These are phyloP conservation scores for Vipera ursinii DNA, from an alignment of 2,797 vertebrate genomes.

Conservation along the genomic window DNA sequence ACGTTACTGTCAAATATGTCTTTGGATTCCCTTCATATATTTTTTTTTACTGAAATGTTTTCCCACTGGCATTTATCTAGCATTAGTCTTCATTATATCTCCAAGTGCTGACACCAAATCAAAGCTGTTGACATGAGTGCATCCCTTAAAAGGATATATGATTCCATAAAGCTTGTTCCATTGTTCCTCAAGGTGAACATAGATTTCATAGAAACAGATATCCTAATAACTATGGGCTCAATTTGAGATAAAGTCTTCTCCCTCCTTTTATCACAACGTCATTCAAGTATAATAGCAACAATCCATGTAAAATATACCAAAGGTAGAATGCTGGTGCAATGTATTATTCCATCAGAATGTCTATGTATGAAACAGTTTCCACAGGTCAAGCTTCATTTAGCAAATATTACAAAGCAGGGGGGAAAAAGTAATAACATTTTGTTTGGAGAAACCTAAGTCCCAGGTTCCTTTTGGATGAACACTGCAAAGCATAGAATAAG, in stretches of 20 bases:
- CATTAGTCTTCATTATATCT: conserved; percentile 77
- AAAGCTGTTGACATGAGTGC: conserved; percentile 61
- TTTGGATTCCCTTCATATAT: conserved; percentile 43
- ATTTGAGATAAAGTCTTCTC: conserved; percentile 32
- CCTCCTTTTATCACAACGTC: background rate
- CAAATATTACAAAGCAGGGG: background rate
- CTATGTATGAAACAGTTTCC: background rate
- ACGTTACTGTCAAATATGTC: conserved; percentile 20
- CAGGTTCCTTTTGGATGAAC: background rate
- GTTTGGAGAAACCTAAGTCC: rapidly evolving
- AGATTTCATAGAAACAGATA: conserved; percentile 57
- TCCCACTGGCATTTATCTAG: conserved; percentile 64
- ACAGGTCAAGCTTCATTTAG: background rate
- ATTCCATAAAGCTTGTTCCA: conserved; percentile 65
- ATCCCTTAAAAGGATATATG: conserved; percentile 69
- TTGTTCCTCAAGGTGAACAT: conserved; percentile 70
- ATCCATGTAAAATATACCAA: conserved; percentile 8
- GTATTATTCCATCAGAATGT: background rate
- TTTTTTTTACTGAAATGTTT: conserved; percentile 62
- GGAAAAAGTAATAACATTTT: rapidly evolving
- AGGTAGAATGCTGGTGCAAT: background rate
- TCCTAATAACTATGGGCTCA: conserved; percentile 36
- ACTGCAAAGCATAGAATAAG: background rate
- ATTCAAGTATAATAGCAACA: conserved; percentile 34
- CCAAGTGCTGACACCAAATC: conserved; percentile 71